These are phyloP conservation scores for Pavo muticus DNA, from an alignment of 2,113 vertebrate genomes.

Conservation along the genomic window DNA sequence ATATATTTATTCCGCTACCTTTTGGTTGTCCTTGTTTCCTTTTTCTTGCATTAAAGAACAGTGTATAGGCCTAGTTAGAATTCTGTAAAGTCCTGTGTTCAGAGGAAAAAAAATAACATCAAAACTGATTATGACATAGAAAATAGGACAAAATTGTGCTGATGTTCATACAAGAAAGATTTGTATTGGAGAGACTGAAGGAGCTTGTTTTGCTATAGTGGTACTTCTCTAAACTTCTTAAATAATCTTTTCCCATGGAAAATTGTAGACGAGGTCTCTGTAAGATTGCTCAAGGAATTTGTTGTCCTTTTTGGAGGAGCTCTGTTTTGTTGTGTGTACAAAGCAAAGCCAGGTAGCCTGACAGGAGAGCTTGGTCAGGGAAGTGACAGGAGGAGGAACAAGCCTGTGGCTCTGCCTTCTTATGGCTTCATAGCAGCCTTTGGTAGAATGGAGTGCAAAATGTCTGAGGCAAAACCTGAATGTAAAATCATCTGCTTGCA, in stretches of 20 bases:
- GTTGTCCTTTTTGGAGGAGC: neutral
- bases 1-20: neutral
- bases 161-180: neutral
- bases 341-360: neutral
- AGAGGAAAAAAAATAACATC: neutral
- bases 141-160: slow-evolving; percentile 18
- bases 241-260: neutral
- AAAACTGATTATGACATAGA: neutral
- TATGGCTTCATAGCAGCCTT: neutral
- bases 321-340: neutral
- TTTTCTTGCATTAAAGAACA: neutral
- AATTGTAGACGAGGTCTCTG: neutral
- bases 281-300: neutral
- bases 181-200: neutral
- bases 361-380: neutral
- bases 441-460: neutral
- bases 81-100: neutral
- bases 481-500: neutral
- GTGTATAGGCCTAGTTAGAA: neutral
- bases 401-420: neutral
- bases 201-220: neutral
- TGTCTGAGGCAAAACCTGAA: neutral
- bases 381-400: neutral
- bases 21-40: neutral
- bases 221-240: neutral